A percentile compares a stretch with the other conserved stretches of the same genome.
Conservation (phyloP, 2,888 invertebrate genomes). For the Diarsia brunnea region DNA sequence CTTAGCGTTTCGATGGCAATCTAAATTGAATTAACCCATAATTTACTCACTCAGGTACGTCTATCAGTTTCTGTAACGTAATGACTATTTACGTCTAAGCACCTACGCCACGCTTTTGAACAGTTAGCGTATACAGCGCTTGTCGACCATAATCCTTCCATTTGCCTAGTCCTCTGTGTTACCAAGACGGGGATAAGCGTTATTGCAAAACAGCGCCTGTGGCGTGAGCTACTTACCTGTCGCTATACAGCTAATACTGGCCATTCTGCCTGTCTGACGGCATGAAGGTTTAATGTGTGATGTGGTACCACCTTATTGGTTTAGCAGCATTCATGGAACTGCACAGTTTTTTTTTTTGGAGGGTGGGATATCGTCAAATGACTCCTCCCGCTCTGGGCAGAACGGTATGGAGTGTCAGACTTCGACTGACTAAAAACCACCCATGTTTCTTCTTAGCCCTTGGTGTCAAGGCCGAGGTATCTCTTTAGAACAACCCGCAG, state of each 20-base stretch:
- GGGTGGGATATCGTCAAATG: too few relatives aligned
- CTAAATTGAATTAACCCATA: not conserved
- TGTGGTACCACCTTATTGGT: constrained; percentile 20
- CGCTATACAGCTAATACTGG: constrained; percentile 45
- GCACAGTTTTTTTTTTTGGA: too few relatives aligned
- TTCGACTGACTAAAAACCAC: too few relatives aligned
- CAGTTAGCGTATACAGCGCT: not conserved
- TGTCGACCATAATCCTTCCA: constrained; percentile 7
- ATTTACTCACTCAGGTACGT: not conserved
- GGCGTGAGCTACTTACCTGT: constrained; percentile 56
- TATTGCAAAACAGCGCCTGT: constrained; percentile 44
- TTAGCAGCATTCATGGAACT: not conserved
- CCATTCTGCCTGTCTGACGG: constrained; percentile 37
- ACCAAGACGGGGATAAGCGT: constrained; percentile 47
- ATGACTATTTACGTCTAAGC: not conserved
- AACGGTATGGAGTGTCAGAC: too few relatives aligned
- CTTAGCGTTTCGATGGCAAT: not conserved
- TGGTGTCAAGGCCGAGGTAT: too few relatives aligned
- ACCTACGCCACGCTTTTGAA: not conserved
- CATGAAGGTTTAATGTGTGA: constrained; percentile 37
- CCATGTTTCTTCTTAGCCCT: too few relatives aligned
- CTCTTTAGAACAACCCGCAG: too few relatives aligned
- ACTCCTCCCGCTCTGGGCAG: too few relatives aligned
- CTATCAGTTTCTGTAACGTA: not conserved
- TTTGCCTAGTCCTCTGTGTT: constrained; percentile 19